A percentile compares a stretch with the other conserved stretches of the same genome.
Evolutionary conservation across 1,140 invertebrate genomes (phyloP).

Genomic region (Hycleus cichorii): DNA sequence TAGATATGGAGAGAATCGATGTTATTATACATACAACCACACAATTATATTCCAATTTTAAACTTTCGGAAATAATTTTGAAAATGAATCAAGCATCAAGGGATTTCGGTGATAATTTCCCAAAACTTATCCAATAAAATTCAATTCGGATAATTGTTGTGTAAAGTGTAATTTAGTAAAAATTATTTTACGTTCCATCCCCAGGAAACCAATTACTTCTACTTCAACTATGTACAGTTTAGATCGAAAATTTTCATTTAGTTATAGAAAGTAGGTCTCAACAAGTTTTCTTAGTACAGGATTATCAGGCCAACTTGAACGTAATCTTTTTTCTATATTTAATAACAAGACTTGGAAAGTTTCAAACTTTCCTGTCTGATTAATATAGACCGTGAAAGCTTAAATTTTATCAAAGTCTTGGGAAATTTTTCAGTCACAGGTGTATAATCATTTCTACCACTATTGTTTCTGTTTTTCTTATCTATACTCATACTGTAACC

Average conservation of each 20-base stretch:
- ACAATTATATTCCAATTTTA: too few species aligned
- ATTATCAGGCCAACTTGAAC: slow-evolving; percentile 7
- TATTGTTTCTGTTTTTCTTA: background rate
- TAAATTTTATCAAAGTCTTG: background rate
- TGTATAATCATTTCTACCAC: background rate
- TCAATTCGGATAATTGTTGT: too few species aligned
- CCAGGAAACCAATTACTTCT: too few species aligned
- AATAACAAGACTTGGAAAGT: slow-evolving; percentile 14
- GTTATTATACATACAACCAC: too few species aligned
- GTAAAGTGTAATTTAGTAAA: too few species aligned
- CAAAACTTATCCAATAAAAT: too few species aligned
- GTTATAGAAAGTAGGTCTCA: background rate
- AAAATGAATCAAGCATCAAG: too few species aligned
- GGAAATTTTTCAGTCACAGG: background rate
- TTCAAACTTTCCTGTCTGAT: slow-evolving; percentile 17
- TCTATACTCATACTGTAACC: too few species aligned
- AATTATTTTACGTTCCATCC: too few species aligned
- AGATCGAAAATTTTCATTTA: slow-evolving; percentile 7
- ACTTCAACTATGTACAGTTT: background rate
- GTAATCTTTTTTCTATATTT: slow-evolving; percentile 15
- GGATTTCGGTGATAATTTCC: too few species aligned
- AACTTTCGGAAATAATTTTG: too few species aligned
- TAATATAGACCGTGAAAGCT: slow-evolving; percentile 8
- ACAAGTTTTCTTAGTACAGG: slow-evolving; percentile 6
- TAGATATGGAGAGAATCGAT: too few species aligned